Evolutionary conservation across 2,888 invertebrate genomes (phyloP), one percentile per base, ranked within the genome.

Genomic region (Drosophila testacea): DNA sequence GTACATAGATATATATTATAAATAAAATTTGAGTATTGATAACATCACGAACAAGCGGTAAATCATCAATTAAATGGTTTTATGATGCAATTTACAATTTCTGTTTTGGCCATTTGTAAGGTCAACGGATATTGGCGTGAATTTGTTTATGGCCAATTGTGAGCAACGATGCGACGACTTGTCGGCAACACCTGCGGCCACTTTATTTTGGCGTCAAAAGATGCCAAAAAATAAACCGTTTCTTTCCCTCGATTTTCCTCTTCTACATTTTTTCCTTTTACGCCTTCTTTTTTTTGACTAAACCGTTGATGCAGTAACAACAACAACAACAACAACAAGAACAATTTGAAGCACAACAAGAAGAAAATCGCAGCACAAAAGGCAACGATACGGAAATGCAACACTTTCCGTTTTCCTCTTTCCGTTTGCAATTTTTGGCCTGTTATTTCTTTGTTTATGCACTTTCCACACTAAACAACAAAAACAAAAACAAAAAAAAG

Each of bases 31-130:
- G 22, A n/a, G n/a, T 52, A 72, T 77, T 60, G 67, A 75, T 64
- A 63, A 11, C 47, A 56, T 54, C 83, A 80, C 77, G 73, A 67
- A 79, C 70, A 42, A 57, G 69, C 65, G 39, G 57, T 85, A 81
- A 81, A 81, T 81, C 86, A 83, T 62, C 67, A 81, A 77, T 80
- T 77, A 73, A 83, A 77, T 73, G 68, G 66, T 83, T 85, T 85
- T 83, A 83, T 73, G 86, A 85, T 83, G 81, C 83, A 77, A 83
- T 83, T 80, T 69, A 66, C 63, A 50, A 56, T 62, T 68, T 55
- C 34, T 61, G 36, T 39, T 57, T 50, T 30, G 28, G 39, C 54
- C 42, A 44, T 57, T 71, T 64, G 59, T 56, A 76, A 77, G 78
- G 78, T 73, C 76, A 69, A 28, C 78, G 64, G 76, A 76, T 76